Evolutionary conservation across 2,888 invertebrate species (phyloP).

Genomic region (Cantharis rustica): DNA sequence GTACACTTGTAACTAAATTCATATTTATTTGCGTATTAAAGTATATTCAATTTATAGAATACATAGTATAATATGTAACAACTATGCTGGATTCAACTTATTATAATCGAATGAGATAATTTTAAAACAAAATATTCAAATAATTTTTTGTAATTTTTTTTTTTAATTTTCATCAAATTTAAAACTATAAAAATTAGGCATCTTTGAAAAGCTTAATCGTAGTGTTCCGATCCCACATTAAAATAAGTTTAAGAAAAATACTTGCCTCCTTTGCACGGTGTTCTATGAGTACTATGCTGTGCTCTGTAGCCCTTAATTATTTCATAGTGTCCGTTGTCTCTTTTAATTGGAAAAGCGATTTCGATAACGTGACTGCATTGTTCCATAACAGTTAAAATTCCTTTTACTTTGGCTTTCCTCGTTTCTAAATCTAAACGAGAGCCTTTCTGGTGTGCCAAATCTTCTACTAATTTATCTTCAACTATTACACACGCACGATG

Average conservation of each 20-base stretch:
- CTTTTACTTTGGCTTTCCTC: constrained; percentile 91
- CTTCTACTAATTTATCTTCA: constrained; percentile 89
- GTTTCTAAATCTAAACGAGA: constrained; percentile 76
- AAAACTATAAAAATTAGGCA: too few species aligned
- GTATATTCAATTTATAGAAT: too few species aligned
- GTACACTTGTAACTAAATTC: too few species aligned
- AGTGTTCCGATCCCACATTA: background rate
- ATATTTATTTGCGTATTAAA: too few species aligned
- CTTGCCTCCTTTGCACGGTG: constrained; percentile 98
- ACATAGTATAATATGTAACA: too few species aligned
- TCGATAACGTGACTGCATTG: constrained; percentile 93
- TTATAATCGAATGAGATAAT: too few species aligned
- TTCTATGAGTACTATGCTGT: constrained; percentile 96
- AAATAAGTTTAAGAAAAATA: constrained; percentile 33
- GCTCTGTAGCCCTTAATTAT: constrained; percentile 97
- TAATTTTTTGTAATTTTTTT: too few species aligned
- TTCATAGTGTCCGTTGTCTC: constrained; percentile 97
- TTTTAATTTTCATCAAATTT: too few species aligned
- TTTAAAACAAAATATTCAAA: too few species aligned
- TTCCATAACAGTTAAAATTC: constrained; percentile 95
- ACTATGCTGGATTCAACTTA: too few species aligned
- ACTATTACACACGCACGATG: constrained; percentile 91
- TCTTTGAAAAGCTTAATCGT: background rate
- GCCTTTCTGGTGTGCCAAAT: constrained; percentile 69
- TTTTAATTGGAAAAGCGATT: constrained; percentile 92